These are phyloP conservation scores for Diorhabda elongata DNA, from an alignment of 1,140 invertebrate species.

Conservation along the genomic window DNA sequence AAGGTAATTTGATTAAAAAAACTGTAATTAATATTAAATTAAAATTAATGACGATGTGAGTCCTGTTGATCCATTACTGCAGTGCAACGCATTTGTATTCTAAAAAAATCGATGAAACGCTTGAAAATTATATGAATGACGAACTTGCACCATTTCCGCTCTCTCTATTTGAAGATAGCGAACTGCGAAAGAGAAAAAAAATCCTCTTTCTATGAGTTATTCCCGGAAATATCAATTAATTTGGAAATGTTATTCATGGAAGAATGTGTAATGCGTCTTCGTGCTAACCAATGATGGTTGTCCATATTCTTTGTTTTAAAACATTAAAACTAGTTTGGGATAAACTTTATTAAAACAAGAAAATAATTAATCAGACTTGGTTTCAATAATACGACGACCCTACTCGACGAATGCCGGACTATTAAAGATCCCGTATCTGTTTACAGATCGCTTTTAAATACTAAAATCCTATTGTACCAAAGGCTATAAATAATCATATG, in stretches of 20 bases:
- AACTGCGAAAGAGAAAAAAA: conserved; percentile 35
- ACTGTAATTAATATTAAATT: conserved; percentile 24
- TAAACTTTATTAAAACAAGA: too few relatives aligned
- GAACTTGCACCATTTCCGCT: conserved; percentile 36
- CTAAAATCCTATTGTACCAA: too few relatives aligned
- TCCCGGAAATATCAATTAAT: conserved; percentile 32
- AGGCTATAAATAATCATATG: too few relatives aligned
- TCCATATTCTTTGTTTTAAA: too few relatives aligned
- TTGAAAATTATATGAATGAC: conserved; percentile 34
- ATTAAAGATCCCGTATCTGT: too few relatives aligned
- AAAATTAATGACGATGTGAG: conserved; percentile 33
- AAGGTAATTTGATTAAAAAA: too few relatives aligned
- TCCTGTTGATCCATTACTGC: conserved; percentile 32
- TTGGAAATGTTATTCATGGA: conserved; percentile 37
- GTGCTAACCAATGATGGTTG: background rate
- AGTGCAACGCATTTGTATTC: conserved; percentile 36
- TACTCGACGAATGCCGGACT: too few relatives aligned
- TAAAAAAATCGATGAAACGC: conserved; percentile 31
- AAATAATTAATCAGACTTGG: too few relatives aligned
- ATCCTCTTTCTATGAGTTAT: conserved; percentile 38
- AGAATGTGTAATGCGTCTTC: conserved; percentile 21
- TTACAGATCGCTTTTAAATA: too few relatives aligned
- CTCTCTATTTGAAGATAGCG: conserved; percentile 36
- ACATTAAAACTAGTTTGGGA: too few relatives aligned
- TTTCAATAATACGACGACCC: too few relatives aligned